phyloP scores from a whole-genome alignment of 2,797 vertebrate genomes.

The Cryptoblepharus egeriae region DNA sequence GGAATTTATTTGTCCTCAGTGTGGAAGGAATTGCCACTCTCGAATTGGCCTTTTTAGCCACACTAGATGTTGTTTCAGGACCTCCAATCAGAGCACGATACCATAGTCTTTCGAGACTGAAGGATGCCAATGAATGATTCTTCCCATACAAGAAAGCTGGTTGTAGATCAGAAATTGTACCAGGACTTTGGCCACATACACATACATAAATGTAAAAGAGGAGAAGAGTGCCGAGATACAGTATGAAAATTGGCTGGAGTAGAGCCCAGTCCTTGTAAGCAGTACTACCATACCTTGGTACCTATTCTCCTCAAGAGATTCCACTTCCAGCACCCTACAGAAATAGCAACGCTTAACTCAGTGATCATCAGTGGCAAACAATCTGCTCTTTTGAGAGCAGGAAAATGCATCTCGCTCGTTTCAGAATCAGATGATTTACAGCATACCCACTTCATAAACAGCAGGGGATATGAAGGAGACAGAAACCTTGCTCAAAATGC shows the following conservation, averaged over 20 bases:
- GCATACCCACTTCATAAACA: constrained; percentile 13
- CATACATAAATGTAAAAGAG: too few species aligned
- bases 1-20: too few species aligned
- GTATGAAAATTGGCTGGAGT: not conserved
- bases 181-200: too few species aligned
- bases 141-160: not conserved
- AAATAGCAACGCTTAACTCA: constrained; percentile 27
- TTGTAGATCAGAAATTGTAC: too few species aligned
- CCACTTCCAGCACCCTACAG: not conserved
- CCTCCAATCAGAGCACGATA: too few species aligned
- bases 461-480: not conserved
- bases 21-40: too few species aligned
- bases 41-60: too few species aligned
- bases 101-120: too few species aligned
- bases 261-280: too few species aligned
- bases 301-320: not conserved
- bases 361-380: not conserved
- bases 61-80: too few species aligned
- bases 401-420: constrained; percentile 7
- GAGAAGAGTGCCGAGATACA: not conserved
- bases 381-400: constrained; percentile 4
- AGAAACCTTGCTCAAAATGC: not conserved
- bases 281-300: not conserved
- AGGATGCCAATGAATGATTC: too few species aligned
- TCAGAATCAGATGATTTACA: constrained; percentile 3